Percentiles rank a stretch among this genome's conserved stretches.
These are phyloP conservation scores for Luscinia megarhynchos DNA, from an alignment of 2,797 vertebrate genomes.

Conservation along the genomic window DNA sequence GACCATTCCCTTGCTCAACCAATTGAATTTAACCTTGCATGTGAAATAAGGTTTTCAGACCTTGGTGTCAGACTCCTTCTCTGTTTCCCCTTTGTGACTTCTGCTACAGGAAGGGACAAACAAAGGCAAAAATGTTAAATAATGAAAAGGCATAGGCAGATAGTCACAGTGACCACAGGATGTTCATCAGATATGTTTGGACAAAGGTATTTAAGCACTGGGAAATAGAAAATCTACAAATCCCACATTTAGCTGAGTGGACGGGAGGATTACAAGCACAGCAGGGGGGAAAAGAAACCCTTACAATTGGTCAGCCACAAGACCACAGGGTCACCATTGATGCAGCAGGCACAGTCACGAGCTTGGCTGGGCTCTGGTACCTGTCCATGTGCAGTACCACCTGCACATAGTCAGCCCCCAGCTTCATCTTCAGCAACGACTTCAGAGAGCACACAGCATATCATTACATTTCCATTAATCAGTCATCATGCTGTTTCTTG, in stretches of 20 bases:
- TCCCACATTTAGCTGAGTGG: background rate
- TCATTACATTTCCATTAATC: constrained; percentile 20
- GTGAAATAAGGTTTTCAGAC: background rate
- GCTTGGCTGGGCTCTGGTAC: background rate
- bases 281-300: background rate
- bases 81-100: background rate
- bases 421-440: constrained; percentile 10
- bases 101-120: background rate
- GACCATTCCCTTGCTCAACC: background rate
- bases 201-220: background rate
- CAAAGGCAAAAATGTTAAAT: background rate
- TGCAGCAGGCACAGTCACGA: background rate
- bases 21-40: background rate
- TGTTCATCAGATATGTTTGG: background rate
- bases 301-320: background rate
- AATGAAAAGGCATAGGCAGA: background rate
- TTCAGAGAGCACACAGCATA: background rate
- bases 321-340: background rate
- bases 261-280: background rate
- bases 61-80: background rate
- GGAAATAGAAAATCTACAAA: background rate
- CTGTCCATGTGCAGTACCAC: background rate
- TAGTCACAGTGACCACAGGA: background rate
- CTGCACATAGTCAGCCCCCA: constrained; percentile 43
- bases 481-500: constrained; percentile 18